A percentile compares a stretch with the other conserved stretches of the same genome.
phyloP scores from a whole-genome alignment of 53 echinoderm and acorn worm species.

The Holothuria leucospilota region DNA sequence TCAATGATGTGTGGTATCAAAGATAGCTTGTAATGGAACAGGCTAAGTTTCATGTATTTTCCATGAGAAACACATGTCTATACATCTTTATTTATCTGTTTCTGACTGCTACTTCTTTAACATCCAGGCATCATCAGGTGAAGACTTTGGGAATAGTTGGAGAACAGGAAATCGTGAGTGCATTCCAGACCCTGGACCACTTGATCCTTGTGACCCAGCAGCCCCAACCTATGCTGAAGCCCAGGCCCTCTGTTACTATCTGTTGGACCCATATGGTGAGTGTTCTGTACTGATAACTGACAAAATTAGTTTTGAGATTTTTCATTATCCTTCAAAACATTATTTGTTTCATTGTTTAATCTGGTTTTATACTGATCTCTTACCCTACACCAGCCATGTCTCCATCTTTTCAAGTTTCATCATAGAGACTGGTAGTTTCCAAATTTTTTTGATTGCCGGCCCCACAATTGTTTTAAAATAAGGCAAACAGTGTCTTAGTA shows the following conservation, averaged over 20 bases:
- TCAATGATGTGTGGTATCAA: too few relatives aligned
- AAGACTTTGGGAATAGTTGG: constrained; percentile 77
- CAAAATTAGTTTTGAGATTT: too few relatives aligned
- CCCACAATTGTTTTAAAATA: too few relatives aligned
- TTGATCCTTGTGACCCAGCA: constrained; percentile 58
- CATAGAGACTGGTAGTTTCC: too few relatives aligned
- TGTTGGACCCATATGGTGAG: constrained; percentile 42
- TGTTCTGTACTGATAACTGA: not conserved
- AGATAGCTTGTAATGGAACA: too few relatives aligned
- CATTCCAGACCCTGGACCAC: constrained; percentile 33
- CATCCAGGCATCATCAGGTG: constrained; percentile 37
- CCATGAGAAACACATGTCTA: not conserved
- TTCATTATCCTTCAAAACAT: too few relatives aligned
- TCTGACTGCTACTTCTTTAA: not conserved
- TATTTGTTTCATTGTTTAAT: too few relatives aligned
- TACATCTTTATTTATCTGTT: not conserved
- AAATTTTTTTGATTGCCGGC: too few relatives aligned
- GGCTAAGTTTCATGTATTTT: not conserved
- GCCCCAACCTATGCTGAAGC: constrained; percentile 47
- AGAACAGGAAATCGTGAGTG: constrained; percentile 45
- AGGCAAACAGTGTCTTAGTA: too few relatives aligned
- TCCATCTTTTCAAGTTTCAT: too few relatives aligned
- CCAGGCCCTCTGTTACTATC: constrained; percentile 62
- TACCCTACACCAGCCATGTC: too few relatives aligned
- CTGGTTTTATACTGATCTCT: too few relatives aligned